Base-by-base conservation (phyloP, 2,113 vertebrate species). In the Coracopsis vasa region DNA sequence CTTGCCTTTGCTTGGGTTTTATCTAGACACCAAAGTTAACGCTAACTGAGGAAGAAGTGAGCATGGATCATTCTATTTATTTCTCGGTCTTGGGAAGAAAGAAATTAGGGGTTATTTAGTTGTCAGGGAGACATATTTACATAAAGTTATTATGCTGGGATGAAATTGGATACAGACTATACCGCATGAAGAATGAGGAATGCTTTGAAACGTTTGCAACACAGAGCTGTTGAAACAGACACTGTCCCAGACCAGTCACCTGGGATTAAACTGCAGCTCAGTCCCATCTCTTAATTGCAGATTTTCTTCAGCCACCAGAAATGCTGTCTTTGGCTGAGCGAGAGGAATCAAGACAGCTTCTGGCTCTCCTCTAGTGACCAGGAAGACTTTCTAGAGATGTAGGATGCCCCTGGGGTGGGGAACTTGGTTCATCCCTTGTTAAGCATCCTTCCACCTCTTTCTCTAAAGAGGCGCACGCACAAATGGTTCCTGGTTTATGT, bases 191-290 rank as follows among this genome's bases (percentile, higher is more conserved):
- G 90, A 94, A 96, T 83, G 91, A 94, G 85, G 65, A 95, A 95
- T 89, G 78, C 50, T 95, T 95, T 91, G 65, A 88, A 84, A 92
- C 24, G 0, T 88, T 94, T 74, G 83, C 71, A 93, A 96, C 89
- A 96, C 80, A 92, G 81, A 95, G 80, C 92, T 94, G 42, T 90
- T 72, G 88, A 93, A 77, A 78, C 86, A 93, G 86, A 92, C 83
- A 67, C 37, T 82, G 73, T 88, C 89, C 87, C 80, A 94, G 85
- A 84, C 62, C 70, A 67, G 53, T 64, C 78, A 78, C 42, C 80
- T 90, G 87, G 92, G 89, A 89, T 82, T 82, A 73, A 77, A 86
- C 62, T 9, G 10, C 79, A 94, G 80, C 83, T 58, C 71, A 48
- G 69, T 86, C 74, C 81, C 77, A 71, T 39, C 28, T 87, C 66